A percentile compares a stretch with the other conserved stretches of the same genome.
phyloP scores from a whole-genome alignment of 23 tunicate species.

The Trididemnum nubilum region DNA sequence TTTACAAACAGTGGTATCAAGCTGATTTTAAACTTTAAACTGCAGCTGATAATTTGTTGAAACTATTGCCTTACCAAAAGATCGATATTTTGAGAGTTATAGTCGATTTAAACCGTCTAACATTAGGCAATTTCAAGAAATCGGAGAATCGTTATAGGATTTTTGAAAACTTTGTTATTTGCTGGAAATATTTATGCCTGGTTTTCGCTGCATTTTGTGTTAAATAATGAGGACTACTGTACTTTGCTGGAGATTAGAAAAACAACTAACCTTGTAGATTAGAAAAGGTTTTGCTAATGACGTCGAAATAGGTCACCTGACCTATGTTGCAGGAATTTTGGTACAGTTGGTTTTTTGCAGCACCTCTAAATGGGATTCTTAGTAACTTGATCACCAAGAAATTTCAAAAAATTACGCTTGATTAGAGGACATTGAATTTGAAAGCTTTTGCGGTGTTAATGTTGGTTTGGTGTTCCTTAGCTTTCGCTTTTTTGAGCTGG shows the following conservation, averaged over 20 bases:
- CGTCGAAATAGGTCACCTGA: not conserved
- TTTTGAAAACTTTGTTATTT: constrained; percentile 37
- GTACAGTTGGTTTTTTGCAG: constrained; percentile 13
- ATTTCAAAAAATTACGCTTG: not conserved
- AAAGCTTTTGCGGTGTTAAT: not conserved
- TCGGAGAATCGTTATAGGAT: constrained; percentile 25
- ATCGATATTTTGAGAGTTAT: too few species aligned
- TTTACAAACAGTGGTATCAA: too few species aligned
- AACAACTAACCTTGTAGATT: not conserved
- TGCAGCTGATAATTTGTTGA: too few species aligned
- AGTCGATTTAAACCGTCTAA: too few species aligned
- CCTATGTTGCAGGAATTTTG: constrained; percentile 24
- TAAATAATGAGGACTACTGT: constrained; percentile 63
- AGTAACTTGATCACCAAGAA: constrained; percentile 12
- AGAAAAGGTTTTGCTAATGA: not conserved
- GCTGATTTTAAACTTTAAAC: too few species aligned
- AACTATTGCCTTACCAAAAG: too few species aligned
- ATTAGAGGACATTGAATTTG: not conserved
- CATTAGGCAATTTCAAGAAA: not conserved
- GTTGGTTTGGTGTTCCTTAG: not conserved
- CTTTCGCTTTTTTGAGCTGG: not conserved
- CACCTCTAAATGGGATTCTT: constrained; percentile 39
- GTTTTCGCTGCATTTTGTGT: constrained; percentile 48
- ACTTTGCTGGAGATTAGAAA: not conserved
- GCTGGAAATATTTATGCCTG: constrained; percentile 58